These are phyloP conservation scores for Trogon surrucura DNA, from an alignment of 2,113 vertebrate genomes.

Conservation along the genomic window DNA sequence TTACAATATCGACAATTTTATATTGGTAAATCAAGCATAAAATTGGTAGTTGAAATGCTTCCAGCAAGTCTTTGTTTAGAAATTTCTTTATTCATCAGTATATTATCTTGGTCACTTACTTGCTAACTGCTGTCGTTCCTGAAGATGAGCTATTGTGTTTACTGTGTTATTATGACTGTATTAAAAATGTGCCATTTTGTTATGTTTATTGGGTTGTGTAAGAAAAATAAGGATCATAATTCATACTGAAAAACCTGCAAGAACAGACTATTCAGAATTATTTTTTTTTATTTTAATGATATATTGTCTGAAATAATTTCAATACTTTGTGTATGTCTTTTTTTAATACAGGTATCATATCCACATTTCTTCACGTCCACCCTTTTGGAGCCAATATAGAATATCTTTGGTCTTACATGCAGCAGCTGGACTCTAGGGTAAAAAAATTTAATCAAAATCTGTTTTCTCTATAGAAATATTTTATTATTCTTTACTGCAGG, in stretches of 20 bases:
- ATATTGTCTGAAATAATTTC: not conserved
- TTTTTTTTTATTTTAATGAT: not conserved
- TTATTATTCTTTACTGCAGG: constrained; percentile 44
- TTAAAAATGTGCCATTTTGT: constrained; percentile 25
- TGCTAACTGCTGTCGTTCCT: constrained; percentile 52
- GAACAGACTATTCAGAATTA: not conserved
- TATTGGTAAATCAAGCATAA: constrained; percentile 81
- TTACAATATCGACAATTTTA: constrained; percentile 70
- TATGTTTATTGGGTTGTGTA: not conserved
- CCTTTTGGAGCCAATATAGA: constrained; percentile 97
- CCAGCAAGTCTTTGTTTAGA: constrained; percentile 70
- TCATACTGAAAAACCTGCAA: not conserved
- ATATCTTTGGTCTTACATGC: constrained; percentile 96
- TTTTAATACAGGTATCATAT: constrained; percentile 89
- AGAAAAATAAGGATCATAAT: constrained; percentile 19
- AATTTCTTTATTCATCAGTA: constrained; percentile 61
- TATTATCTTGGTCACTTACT: constrained; percentile 67
- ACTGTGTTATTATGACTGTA: constrained; percentile 11
- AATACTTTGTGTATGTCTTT: constrained; percentile 27
- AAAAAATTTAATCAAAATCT: constrained; percentile 50
- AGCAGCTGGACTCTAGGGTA: constrained; percentile 95
- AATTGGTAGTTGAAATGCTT: constrained; percentile 76
- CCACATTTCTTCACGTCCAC: constrained; percentile 96
- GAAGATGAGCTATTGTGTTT: constrained; percentile 42
- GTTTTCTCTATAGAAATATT: constrained; percentile 41